Evolutionary conservation across 2,888 invertebrate species (phyloP).

Genomic region (Cephus nigrinus): DNA sequence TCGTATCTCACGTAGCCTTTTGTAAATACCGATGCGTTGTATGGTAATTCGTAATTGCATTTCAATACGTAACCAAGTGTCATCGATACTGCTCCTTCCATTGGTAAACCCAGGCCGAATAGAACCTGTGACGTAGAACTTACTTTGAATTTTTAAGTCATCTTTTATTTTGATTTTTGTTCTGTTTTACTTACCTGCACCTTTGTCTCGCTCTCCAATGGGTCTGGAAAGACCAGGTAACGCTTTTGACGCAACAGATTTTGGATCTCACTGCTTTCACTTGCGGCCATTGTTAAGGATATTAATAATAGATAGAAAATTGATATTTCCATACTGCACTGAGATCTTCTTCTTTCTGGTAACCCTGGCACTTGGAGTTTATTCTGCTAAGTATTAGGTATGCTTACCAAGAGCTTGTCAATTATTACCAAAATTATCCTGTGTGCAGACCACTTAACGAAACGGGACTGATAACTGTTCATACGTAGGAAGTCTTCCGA

Average conservation of each 20-base stretch:
- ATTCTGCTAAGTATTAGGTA: not conserved
- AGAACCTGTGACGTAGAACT: slow-evolving; percentile 69
- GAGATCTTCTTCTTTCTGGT: not conserved
- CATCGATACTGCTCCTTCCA: slow-evolving; percentile 73
- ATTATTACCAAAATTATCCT: slow-evolving; percentile 30
- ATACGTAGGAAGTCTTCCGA: not conserved
- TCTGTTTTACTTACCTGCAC: not conserved
- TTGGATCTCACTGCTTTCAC: not conserved
- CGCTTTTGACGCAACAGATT: slow-evolving; percentile 38
- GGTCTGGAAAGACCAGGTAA: slow-evolving; percentile 48
- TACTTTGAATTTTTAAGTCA: not conserved
- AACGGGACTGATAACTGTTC: not conserved
- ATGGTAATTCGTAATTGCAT: slow-evolving; percentile 76
- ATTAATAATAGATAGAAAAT: not conserved
- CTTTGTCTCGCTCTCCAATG: slow-evolving; percentile 14
- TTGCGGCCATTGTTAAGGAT: not conserved
- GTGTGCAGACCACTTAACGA: slow-evolving; percentile 43
- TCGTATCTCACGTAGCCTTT: slow-evolving; percentile 55
- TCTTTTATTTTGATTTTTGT: not conserved
- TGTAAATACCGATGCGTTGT: slow-evolving; percentile 73
- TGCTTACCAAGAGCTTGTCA: not conserved
- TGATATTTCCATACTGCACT: not conserved
- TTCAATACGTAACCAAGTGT: slow-evolving; percentile 76
- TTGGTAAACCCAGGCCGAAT: slow-evolving; percentile 75
- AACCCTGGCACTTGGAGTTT: not conserved